Evolutionary conservation across 1,140 invertebrate genomes (phyloP).

Genomic region (Popillia japonica): DNA sequence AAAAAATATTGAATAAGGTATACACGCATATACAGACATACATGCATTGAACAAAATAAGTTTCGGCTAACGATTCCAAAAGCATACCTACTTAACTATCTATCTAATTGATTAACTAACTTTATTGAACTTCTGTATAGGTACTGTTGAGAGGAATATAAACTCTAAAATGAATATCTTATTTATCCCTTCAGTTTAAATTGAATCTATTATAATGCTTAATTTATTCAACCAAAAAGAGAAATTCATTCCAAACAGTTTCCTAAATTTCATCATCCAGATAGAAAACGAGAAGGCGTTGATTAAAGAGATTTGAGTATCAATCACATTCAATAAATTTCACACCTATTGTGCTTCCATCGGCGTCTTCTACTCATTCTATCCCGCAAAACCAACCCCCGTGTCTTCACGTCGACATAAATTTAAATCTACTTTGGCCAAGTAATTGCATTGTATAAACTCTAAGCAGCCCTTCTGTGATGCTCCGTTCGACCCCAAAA

Average conservation of each 20-base stretch:
- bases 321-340: constrained; percentile 38
- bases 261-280: background rate
- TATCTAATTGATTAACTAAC: too few species aligned
- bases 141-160: too few species aligned
- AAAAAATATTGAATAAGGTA: too few species aligned
- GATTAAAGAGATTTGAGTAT: constrained; percentile 35
- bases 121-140: too few species aligned
- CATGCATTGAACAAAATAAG: too few species aligned
- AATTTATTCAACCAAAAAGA: background rate
- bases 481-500: constrained; percentile 35
- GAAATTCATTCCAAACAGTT: background rate
- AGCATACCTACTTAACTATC: too few species aligned
- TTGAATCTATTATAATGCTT: background rate
- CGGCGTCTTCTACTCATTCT: constrained; percentile 12
- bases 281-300: background rate
- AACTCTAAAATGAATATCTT: too few species aligned
- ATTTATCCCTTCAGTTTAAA: background rate
- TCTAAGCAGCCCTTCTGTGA: constrained; percentile 44
- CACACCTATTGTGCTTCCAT: constrained; percentile 36
- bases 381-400: constrained; percentile 24
- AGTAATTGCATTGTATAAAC: constrained; percentile 46
- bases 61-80: too few species aligned
- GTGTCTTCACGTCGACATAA: constrained; percentile 38
- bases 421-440: constrained; percentile 44
- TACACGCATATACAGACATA: too few species aligned